These are phyloP conservation scores for Riptortus pedestris DNA, from an alignment of 1,140 invertebrate species.

Conservation along the genomic window DNA sequence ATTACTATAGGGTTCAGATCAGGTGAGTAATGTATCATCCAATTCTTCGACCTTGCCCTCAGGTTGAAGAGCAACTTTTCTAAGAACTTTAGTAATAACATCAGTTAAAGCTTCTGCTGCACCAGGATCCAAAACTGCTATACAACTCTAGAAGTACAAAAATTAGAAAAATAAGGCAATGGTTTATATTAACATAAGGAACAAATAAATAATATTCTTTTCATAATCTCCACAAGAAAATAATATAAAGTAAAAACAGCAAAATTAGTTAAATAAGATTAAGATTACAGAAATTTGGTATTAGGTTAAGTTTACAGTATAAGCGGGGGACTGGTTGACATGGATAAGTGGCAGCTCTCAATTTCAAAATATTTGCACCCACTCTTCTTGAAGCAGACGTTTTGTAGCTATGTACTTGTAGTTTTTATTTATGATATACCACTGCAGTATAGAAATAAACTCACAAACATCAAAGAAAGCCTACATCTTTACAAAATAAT, in stretches of 20 bases:
- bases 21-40: constrained; percentile 78
- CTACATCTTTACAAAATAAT: no score
- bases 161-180: constrained; percentile 1
- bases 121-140: constrained; percentile 67
- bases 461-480: no score
- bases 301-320: no score
- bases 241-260: not conserved
- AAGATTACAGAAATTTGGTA: no score
- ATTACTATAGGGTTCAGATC: constrained; percentile 30
- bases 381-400: no score
- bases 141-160: constrained; percentile 51
- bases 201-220: constrained; percentile 1
- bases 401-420: no score
- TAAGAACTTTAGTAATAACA: constrained; percentile 69
- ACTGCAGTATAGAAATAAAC: no score
- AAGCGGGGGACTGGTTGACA: no score
- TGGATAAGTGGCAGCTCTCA: no score
- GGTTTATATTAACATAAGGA: not conserved
- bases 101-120: constrained; percentile 79
- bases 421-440: no score
- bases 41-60: constrained; percentile 80
- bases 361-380: no score
- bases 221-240: not conserved
- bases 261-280: not conserved
- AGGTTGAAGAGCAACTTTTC: constrained; percentile 58